Conservation (phyloP, 2,888 invertebrate genomes). For the Thelaira solivaga region DNA sequence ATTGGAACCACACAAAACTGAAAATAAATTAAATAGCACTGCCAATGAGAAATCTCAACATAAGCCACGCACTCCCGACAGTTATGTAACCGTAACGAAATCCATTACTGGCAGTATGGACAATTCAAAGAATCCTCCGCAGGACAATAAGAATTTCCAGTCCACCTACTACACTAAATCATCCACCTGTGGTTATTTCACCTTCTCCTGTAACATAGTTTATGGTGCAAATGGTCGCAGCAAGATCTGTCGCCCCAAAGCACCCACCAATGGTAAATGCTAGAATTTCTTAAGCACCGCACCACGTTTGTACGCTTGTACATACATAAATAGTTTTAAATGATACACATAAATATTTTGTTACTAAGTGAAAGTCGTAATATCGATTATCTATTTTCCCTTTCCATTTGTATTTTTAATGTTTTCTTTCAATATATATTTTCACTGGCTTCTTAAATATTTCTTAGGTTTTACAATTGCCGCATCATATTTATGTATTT, state of each 20-base stretch:
- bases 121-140: conserved; percentile 79
- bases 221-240: conserved; percentile 86
- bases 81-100: conserved; percentile 88
- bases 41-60: conserved; percentile 68
- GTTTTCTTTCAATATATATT: conserved; percentile 9
- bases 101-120: conserved; percentile 87
- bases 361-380: conserved; percentile 12
- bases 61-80: conserved; percentile 78
- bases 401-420: conserved; percentile 12
- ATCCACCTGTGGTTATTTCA: conserved; percentile 91
- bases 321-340: conserved; percentile 44
- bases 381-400: conserved; percentile 1
- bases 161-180: conserved; percentile 91
- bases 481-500: background rate
- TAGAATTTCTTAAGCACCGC: conserved; percentile 63
- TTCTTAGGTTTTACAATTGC: conserved; percentile 15
- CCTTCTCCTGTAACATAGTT: conserved; percentile 89
- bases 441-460: background rate
- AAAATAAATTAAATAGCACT: conserved; percentile 69
- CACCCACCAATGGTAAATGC: conserved; percentile 85
- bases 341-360: conserved; percentile 13
- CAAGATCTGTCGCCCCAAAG: conserved; percentile 89
- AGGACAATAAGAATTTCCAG: conserved; percentile 84
- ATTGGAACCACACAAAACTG: conserved; percentile 68
- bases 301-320: no score